Evolutionary conservation across 2,888 invertebrate genomes (phyloP).

Genomic region (Thalpophila matura): DNA sequence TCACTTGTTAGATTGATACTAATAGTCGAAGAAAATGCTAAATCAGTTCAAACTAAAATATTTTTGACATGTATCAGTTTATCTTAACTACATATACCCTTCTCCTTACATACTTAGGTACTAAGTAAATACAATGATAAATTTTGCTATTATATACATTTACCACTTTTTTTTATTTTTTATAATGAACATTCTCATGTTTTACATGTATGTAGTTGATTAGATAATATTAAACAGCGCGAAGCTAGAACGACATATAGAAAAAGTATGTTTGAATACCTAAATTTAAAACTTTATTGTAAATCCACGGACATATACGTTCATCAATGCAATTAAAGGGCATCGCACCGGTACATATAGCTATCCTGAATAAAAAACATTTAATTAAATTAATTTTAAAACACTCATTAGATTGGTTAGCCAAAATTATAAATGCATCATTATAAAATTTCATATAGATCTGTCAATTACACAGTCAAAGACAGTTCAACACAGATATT

Average conservation of each 20-base stretch:
- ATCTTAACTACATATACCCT: constrained; percentile 60
- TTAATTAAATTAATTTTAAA: constrained; percentile 38
- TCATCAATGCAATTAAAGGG: constrained; percentile 50
- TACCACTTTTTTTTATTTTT: constrained; percentile 44
- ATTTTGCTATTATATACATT: constrained; percentile 61
- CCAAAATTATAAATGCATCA: constrained; percentile 41
- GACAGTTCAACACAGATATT: constrained; percentile 25
- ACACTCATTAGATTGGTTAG: constrained; percentile 49
- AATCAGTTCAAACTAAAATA: constrained; percentile 21
- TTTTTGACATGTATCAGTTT: constrained; percentile 29
- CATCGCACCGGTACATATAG: constrained; percentile 33
- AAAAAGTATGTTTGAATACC: constrained; percentile 30
- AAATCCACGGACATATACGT: constrained; percentile 39
- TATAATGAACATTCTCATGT: constrained; percentile 54
- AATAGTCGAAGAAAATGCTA: background rate
- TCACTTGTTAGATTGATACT: background rate
- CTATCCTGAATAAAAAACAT: constrained; percentile 46
- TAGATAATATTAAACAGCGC: constrained; percentile 46
- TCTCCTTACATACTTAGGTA: constrained; percentile 57
- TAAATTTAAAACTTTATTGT: constrained; percentile 45
- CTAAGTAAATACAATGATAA: constrained; percentile 56
- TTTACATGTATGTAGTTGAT: constrained; percentile 54
- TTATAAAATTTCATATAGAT: constrained; percentile 24
- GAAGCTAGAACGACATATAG: constrained; percentile 51
- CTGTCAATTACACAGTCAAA: constrained; percentile 24